Evolutionary conservation across 2,113 vertebrate species (phyloP).

Genomic region (Amphiprion ocellaris): DNA sequence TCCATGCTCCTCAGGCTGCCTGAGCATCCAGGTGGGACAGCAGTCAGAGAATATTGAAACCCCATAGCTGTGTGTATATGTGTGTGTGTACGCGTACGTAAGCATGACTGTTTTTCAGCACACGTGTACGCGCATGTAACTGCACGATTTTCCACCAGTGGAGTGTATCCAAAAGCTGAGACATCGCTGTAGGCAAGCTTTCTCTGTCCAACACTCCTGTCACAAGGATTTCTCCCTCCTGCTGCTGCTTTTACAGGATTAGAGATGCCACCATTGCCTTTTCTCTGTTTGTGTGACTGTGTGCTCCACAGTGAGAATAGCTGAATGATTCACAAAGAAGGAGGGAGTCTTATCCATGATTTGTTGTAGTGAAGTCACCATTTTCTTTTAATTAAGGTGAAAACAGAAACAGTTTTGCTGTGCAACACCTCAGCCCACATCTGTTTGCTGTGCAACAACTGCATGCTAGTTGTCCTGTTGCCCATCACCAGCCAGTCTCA

Average conservation of each 20-base stretch:
- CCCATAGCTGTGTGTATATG: neutral
- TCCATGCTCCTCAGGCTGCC: slow-evolving; percentile 60
- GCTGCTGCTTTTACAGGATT: slow-evolving; percentile 65
- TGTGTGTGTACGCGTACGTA: neutral
- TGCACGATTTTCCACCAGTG: slow-evolving; percentile 44
- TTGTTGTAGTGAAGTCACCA: slow-evolving; percentile 9
- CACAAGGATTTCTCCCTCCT: slow-evolving; percentile 48
- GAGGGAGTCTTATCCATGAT: slow-evolving; percentile 26
- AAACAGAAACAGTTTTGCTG: neutral
- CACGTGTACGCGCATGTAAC: slow-evolving; percentile 16
- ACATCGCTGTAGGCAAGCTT: slow-evolving; percentile 55
- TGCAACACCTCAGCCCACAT: slow-evolving; percentile 8
- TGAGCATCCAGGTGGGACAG: slow-evolving; percentile 68
- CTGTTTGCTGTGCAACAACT: slow-evolving; percentile 7
- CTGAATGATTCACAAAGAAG: slow-evolving; percentile 25
- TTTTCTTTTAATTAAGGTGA: slow-evolving; percentile 35
- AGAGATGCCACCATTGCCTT: slow-evolving; percentile 51
- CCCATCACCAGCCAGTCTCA: slow-evolving; percentile 11
- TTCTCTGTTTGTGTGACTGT: slow-evolving; percentile 52
- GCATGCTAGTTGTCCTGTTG: neutral
- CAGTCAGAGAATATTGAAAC: slow-evolving; percentile 49
- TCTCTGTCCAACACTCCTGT: slow-evolving; percentile 47
- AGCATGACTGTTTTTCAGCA: neutral
- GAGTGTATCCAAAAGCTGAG: slow-evolving; percentile 68
- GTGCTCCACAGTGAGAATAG: slow-evolving; percentile 26